Percentiles rank a stretch among this genome's conserved stretches.
These are phyloP conservation scores for Nomada ruficornis DNA, from an alignment of 2,888 invertebrate genomes.

Conservation along the genomic window DNA sequence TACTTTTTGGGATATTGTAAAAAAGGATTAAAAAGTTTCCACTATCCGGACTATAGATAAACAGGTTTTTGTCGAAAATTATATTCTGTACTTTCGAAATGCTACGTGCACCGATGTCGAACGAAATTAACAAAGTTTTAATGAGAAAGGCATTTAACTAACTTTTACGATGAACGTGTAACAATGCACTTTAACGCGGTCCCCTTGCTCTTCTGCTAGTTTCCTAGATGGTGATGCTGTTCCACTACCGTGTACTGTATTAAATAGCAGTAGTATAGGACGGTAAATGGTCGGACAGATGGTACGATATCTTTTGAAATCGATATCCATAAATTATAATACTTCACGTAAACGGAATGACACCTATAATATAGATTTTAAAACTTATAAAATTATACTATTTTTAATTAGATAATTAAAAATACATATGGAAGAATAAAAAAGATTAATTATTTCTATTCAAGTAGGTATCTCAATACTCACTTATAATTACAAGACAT, in stretches of 20 bases:
- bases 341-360: neutral
- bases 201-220: constrained; percentile 55
- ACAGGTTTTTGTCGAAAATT: constrained; percentile 20
- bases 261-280: constrained; percentile 40
- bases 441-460: too few relatives aligned
- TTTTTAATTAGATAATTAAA: neutral
- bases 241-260: constrained; percentile 36
- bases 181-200: constrained; percentile 59
- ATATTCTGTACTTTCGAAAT: constrained; percentile 25
- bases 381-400: too few relatives aligned
- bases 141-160: constrained; percentile 78
- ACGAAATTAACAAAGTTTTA: constrained; percentile 78
- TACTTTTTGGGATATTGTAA: neutral
- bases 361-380: neutral
- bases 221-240: constrained; percentile 57
- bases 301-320: constrained; percentile 7
- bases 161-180: constrained; percentile 72
- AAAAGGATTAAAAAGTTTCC: neutral
- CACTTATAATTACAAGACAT: too few relatives aligned
- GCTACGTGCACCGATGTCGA: constrained; percentile 56
- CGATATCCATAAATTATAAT: neutral
- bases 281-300: constrained; percentile 38
- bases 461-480: too few relatives aligned
- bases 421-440: neutral
- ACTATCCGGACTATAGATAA: neutral